Evolutionary conservation across 2,797 vertebrate genomes (phyloP).

Genomic region (Chanos chanos): DNA sequence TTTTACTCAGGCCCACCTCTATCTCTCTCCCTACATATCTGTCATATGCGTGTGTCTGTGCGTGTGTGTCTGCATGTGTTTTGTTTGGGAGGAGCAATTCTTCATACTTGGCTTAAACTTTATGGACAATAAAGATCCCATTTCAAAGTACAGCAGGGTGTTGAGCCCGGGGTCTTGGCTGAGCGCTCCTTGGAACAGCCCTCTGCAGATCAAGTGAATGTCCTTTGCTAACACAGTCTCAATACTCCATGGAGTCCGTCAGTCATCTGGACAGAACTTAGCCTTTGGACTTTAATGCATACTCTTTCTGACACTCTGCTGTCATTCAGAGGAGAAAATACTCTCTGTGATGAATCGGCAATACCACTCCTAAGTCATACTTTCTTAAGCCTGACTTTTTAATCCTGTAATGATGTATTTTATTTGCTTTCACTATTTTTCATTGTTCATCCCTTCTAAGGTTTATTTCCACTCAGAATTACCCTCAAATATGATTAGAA

Average conservation of each 20-base stretch:
- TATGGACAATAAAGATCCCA: conserved; percentile 84
- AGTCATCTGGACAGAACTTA: background rate
- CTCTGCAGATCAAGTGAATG: conserved; percentile 37
- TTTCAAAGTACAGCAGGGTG: conserved; percentile 85
- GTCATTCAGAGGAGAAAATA: background rate
- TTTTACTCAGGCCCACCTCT: conserved; percentile 25
- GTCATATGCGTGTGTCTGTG: conserved; percentile 54
- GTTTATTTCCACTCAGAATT: conserved; percentile 59
- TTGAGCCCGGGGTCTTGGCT: conserved; percentile 80
- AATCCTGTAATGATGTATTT: too few species aligned
- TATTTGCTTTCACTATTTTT: conserved; percentile 13
- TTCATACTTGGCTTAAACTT: conserved; percentile 80
- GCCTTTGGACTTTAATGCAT: background rate
- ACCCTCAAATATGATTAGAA: conserved; percentile 65
- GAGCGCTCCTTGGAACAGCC: conserved; percentile 56
- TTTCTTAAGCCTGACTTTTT: too few species aligned
- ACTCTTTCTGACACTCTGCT: background rate
- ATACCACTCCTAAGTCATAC: too few species aligned
- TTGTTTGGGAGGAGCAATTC: conserved; percentile 77
- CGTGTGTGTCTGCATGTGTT: conserved; percentile 61
- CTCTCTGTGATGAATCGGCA: too few species aligned
- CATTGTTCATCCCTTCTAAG: conserved; percentile 36
- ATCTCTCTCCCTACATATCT: conserved; percentile 48
- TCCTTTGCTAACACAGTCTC: conserved; percentile 25
- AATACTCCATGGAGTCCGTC: background rate